Base-by-base conservation (phyloP, 2,113 vertebrate genomes). In the Formicarius rufipectus region DNA sequence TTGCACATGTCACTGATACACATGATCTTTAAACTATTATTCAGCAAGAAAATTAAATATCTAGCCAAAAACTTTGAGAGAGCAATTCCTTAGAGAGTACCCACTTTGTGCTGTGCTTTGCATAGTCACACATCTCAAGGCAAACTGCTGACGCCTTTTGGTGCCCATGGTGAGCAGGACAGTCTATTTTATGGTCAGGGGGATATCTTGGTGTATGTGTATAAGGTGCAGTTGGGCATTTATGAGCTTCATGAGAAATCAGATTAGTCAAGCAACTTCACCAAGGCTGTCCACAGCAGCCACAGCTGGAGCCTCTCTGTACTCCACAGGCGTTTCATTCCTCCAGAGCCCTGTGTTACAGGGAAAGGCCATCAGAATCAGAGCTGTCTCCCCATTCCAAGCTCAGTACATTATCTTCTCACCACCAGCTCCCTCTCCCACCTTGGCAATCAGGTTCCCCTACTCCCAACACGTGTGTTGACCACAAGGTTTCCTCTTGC, bases 1-100 rank as follows among this genome's bases (percentile, higher is more conserved):
- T 76, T 72, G 66, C 60, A 68, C 4, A 50, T 71, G 59, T 77
- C 92, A 87, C 76, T 5, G 1, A 75, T 60, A 52, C 0, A 0
- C 5, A 4, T 30, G 73, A 95, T 94, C 90, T 94, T 93, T 93
- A 72, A 93, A 86, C 52, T 81, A 72, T 92, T 92, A 86, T 64
- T 92, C 89, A 89, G 60, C 80, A 89, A 22, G 69, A 94, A 94
- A 96, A 94, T 84, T 78, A 89, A 90, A 81, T 68, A 93, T 37
- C 83, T 66, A 84, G 64, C 69, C 40, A 52, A 88, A 84, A 58
- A 56, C 76, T 86, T 67, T 64, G 68, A 81, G 73, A 84, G 83
- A 68, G 53, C 12, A 0, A 94, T 63, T 87, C 88, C 68, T 82
- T 82, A 84, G 64, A 35, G 78, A 60, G 44, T 19, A 35, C 56